Base-by-base conservation (phyloP, 2,797 vertebrate genomes). In the Carapus acus region DNA sequence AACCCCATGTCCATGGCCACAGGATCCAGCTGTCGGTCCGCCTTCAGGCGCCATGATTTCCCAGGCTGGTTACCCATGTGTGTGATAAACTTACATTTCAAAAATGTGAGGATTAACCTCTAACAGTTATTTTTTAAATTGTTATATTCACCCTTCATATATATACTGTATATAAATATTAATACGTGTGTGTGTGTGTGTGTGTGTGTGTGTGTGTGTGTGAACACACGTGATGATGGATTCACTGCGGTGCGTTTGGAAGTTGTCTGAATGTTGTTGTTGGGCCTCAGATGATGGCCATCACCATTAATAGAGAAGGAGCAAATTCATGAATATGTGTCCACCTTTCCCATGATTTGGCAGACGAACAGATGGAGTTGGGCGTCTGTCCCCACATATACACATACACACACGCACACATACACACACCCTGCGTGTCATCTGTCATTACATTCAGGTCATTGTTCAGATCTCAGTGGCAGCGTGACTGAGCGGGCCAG, bases 381-480 rank as follows among this genome's bases (percentile, higher is more conserved):
- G 56, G 73, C 62, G 57, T 66, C 70, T 69, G 64, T 72, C 77
- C 65, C 77, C 76, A 27, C 60, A 71, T 66, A 68, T 69, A 54
- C 77, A 69, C 71, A 27, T n/a, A n/a, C n/a, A n/a, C n/a, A n/a
- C n/a, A 27, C 60, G 71, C 65, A 68, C 69, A 54, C 77, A 69
- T 70, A 27, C 24, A 61, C 82, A 82, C 80, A 83, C 73, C 63
- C 76, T 79, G 40, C 60, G 75, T 83, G 84, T 88, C 84, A 82
- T 87, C 81, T 85, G 82, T 85, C 84, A 82, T 87, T 84, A 85
- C 63, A 77, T 83, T 83, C 78, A 78, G 82, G 85, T 85, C 85
- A 86, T 85, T 88, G 87, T 88, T 83, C 40, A 54, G 62, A 65
- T 75, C 77, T 83, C 76, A 77, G 74, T 71, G 67, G 76, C 75